phyloP scores from a whole-genome alignment of 2,113 vertebrate species.

The Crotophaga sulcirostris region DNA sequence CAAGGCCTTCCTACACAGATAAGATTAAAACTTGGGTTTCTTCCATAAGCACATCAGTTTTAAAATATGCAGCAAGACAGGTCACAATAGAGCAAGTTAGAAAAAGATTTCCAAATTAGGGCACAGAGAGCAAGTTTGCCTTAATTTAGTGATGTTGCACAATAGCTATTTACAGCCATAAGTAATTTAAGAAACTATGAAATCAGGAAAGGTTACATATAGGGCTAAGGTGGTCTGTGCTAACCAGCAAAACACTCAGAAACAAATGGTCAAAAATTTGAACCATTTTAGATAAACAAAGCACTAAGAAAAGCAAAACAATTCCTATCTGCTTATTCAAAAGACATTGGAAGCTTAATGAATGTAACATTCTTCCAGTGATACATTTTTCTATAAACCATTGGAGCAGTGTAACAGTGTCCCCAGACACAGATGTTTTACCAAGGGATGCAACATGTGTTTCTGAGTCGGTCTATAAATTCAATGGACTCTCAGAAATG shows the following conservation, averaged over 20 bases:
- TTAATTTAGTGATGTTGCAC: background rate
- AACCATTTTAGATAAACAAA: background rate
- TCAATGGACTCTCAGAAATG: background rate
- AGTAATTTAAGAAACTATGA: background rate
- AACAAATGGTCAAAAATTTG: background rate
- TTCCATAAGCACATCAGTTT: background rate
- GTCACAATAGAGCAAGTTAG: background rate
- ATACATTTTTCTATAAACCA: background rate
- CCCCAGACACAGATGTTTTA: background rate
- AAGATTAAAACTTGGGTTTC: background rate
- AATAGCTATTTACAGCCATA: background rate
- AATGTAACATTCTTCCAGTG: background rate
- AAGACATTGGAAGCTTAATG: background rate
- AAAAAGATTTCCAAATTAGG: conserved; percentile 52
- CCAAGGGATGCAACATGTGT: background rate
- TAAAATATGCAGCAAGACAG: background rate
- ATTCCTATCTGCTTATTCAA: background rate
- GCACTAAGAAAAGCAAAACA: background rate
- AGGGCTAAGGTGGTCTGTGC: background rate
- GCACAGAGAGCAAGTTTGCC: background rate
- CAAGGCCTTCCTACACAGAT: background rate
- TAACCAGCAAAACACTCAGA: background rate
- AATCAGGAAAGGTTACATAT: background rate
- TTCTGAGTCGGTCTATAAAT: background rate
- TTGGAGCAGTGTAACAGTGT: background rate